Conservation (phyloP, 2,797 vertebrate species). For the Sebastes steindachneri region DNA sequence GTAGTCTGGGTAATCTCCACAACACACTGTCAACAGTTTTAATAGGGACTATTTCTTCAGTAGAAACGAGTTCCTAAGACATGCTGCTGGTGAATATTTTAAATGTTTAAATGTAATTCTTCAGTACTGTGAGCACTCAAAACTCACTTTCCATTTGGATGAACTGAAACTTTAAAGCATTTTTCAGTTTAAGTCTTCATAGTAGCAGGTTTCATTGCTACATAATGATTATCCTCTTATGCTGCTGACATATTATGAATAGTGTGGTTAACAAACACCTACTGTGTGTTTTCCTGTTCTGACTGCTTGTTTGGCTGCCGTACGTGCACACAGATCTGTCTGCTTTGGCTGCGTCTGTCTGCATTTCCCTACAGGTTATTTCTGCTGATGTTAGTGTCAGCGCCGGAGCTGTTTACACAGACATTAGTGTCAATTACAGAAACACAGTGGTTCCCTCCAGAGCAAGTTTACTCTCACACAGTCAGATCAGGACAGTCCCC, state of each 20-base stretch:
- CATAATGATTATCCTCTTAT: conserved; percentile 14
- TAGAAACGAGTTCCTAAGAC: too few relatives aligned
- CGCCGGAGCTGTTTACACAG: conserved; percentile 65
- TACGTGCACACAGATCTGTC: background rate
- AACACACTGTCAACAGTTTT: too few relatives aligned
- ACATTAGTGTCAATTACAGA: conserved; percentile 76
- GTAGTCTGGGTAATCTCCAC: too few relatives aligned
- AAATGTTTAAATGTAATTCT: too few relatives aligned
- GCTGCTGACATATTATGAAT: background rate
- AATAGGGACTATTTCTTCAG: too few relatives aligned
- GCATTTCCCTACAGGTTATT: conserved; percentile 46
- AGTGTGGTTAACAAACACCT: background rate
- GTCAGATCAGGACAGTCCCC: conserved; percentile 38
- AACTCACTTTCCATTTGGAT: too few relatives aligned
- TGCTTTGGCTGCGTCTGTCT: background rate
- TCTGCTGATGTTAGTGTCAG: conserved; percentile 55
- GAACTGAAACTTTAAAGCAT: background rate
- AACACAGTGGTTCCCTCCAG: conserved; percentile 40
- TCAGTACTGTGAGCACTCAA: too few relatives aligned
- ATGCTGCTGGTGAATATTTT: too few relatives aligned
- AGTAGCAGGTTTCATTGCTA: background rate
- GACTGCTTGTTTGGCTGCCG: background rate
- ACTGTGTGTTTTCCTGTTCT: background rate
- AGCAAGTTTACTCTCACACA: conserved; percentile 20
- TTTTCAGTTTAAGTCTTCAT: background rate